Percentiles rank a stretch among this genome's conserved stretches.
These are phyloP conservation scores for Crambe crambe DNA, from an alignment of 37 sponge, comb jelly and placozoan species.

Conservation along the genomic window DNA sequence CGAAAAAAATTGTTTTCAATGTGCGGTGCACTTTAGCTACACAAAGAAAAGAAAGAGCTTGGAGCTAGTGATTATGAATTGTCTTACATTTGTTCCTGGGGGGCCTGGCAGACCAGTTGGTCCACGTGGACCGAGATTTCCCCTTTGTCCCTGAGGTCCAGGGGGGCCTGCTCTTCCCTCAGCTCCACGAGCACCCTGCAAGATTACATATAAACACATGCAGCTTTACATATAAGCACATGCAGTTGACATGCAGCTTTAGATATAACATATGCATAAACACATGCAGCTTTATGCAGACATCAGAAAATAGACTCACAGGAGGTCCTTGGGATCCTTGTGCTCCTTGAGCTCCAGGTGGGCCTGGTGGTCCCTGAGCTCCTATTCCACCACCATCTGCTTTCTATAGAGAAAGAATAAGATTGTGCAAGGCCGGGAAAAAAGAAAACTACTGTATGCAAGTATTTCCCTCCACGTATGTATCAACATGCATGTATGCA, in stretches of 20 bases:
- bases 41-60: background rate
- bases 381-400: constrained; percentile 30
- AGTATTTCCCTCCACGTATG: background rate
- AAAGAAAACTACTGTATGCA: background rate
- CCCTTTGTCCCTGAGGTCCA: constrained; percentile 19
- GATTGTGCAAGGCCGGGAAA: background rate
- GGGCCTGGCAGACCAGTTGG: constrained; percentile 48
- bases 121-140: constrained; percentile 46
- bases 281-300: too few species aligned
- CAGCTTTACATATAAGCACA: too few species aligned
- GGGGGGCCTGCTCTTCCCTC: constrained; percentile 37
- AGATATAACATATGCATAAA: too few species aligned
- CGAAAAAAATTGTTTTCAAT: background rate
- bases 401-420: background rate
- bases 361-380: constrained; percentile 24
- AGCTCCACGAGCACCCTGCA: constrained; percentile 45
- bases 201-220: background rate
- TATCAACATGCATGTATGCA: background rate
- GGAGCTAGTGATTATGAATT: background rate
- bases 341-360: constrained; percentile 54
- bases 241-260: too few species aligned
- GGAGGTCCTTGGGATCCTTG: constrained; percentile 55
- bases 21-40: background rate
- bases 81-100: constrained; percentile 19
- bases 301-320: constrained; percentile 47